Base-by-base conservation (phyloP, 1,140 invertebrate species). In the Conus ventricosus region DNA sequence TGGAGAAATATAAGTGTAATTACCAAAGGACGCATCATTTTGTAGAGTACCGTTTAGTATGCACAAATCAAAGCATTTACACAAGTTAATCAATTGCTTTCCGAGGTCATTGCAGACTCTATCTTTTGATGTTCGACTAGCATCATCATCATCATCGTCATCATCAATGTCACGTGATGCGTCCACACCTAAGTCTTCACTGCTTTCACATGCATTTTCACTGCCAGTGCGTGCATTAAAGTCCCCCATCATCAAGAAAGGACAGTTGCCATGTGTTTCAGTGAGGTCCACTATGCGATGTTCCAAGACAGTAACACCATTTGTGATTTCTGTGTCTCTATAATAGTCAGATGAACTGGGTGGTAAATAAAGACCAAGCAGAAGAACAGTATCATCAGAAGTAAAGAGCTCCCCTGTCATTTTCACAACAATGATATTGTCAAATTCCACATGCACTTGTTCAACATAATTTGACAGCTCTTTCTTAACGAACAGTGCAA, bases 261-360 rank as follows among this genome's bases (percentile, higher is more conserved):
- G 6, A 53, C 17, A 20, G n/a, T 82, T 39, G 4, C 7, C 7
- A 39, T 54, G 23, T 1, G 39, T 39, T 82, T 11, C 6, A 82
- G 1, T 8, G 25, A 39, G 15, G 80, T 80, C 39, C 76, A 27
- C 3, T n/a, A 80, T 25, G 39, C 39, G 3, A 39, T 80, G 39
- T 10, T 80, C n/a, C 11, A 51, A 11, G 10, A 51, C 5, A 25
- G 11, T 27, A 51, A 80, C 5, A 27, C 2, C 76, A 4, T 11
- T 80, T 80, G n/a, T 51, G n/a, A 80, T 80, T 80, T n/a, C 76
- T 17, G 76, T 39, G 39, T 82, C 17, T 82, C 80, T 53, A 51
- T 82, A 82, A 17, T 82, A 82, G 6, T 17, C n/a, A 23, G 80
- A 82, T 6, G 39, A 53, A 23, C n/a, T 10, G 8, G 80, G 80